A percentile compares a stretch with the other conserved stretches of the same genome.
These are phyloP conservation scores for Drosophila neocordata DNA, from an alignment of 1,140 invertebrate genomes.

Conservation along the genomic window DNA sequence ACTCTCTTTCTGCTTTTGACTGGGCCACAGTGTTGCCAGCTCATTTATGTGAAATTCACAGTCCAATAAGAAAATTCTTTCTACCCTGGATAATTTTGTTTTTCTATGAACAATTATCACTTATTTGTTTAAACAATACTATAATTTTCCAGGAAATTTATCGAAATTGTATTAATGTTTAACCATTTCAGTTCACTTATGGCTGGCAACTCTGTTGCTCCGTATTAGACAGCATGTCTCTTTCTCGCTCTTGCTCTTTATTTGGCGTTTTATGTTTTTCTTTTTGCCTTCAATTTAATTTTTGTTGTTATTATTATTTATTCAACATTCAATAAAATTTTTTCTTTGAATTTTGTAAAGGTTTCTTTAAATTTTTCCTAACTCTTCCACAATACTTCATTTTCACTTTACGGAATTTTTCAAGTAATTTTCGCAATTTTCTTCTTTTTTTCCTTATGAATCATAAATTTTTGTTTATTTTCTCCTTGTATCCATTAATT, in stretches of 20 bases:
- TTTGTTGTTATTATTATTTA: conserved; percentile 3
- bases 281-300: neutral
- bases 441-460: neutral
- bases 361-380: neutral
- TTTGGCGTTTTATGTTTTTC: neutral
- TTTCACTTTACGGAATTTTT: neutral
- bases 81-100: neutral
- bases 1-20: neutral
- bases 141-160: neutral
- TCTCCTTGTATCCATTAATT: neutral
- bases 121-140: neutral
- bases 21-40: conserved; percentile 1
- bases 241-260: neutral
- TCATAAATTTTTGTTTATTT: neutral
- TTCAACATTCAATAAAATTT: neutral
- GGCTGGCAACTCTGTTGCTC: conserved; percentile 2
- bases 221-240: neutral
- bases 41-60: neutral
- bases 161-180: neutral
- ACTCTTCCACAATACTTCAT: neutral
- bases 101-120: neutral
- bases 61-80: conserved; percentile 2
- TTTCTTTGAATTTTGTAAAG: neutral
- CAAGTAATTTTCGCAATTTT: neutral
- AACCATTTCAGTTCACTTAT: neutral